phyloP scores from a whole-genome alignment of 64 coral and sea anemone genomes.

The Platygyra sinensis region DNA sequence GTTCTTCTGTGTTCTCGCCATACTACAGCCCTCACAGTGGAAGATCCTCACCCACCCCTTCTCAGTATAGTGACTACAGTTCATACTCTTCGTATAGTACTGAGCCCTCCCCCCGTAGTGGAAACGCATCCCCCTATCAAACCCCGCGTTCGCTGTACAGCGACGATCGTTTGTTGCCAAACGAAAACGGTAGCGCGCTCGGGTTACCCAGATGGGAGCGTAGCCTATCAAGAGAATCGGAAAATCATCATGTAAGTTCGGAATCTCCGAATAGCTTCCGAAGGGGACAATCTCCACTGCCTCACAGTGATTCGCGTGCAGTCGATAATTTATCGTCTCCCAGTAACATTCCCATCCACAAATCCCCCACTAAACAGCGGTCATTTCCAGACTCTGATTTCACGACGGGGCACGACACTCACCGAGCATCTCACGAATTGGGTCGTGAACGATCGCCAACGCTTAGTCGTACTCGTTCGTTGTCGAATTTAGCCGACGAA shows the following conservation, averaged over 20 bases:
- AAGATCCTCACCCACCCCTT: slow-evolving; percentile 19
- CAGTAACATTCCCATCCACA: neutral
- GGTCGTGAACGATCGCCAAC: neutral
- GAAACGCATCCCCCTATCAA: neutral
- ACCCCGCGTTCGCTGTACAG: neutral
- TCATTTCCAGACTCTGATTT: neutral
- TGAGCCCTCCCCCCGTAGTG: neutral
- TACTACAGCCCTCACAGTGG: neutral
- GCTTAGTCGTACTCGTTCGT: slow-evolving; percentile 3
- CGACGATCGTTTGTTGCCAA: neutral
- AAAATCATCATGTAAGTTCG: neutral
- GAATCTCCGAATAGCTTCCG: neutral
- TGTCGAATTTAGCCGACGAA: slow-evolving; percentile 18
- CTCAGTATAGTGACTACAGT: neutral
- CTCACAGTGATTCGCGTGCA: neutral
- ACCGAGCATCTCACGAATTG: neutral
- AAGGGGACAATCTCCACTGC: neutral
- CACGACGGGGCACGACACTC: neutral
- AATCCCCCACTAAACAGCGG: neutral
- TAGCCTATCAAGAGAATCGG: neutral
- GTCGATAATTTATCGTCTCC: neutral
- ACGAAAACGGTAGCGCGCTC: neutral
- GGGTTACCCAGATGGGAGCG: neutral
- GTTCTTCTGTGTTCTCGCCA: neutral
- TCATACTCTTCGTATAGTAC: neutral